phyloP scores from a whole-genome alignment of 2,888 invertebrate species.

The Nomada ferruginata region DNA sequence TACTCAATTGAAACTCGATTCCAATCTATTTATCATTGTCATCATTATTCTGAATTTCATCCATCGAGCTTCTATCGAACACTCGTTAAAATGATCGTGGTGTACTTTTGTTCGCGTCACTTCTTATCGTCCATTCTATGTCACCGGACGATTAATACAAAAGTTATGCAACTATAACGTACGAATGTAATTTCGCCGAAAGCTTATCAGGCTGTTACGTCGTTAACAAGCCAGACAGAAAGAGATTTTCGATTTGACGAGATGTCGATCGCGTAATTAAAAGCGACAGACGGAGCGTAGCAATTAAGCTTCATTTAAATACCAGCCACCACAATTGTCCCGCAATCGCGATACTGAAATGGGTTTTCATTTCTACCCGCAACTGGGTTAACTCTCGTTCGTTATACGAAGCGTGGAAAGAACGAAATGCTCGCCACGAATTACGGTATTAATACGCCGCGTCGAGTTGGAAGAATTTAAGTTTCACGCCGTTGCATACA shows the following conservation, averaged over 20 bases:
- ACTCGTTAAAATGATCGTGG: too few species aligned
- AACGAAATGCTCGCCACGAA: not conserved
- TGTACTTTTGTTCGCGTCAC: too few species aligned
- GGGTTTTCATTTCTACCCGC: conserved; percentile 1
- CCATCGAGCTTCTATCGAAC: too few species aligned
- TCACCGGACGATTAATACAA: too few species aligned
- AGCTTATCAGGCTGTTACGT: not conserved
- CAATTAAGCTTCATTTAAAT: conserved; percentile 32
- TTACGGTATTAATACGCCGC: not conserved
- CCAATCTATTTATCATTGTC: too few species aligned
- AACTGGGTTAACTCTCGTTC: conserved; percentile 43
- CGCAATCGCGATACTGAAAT: conserved; percentile 16
- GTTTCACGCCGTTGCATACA: conserved; percentile 18
- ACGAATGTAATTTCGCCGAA: too few species aligned
- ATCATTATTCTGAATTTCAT: too few species aligned
- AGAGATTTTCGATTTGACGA: conserved; percentile 2
- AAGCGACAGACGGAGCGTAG: not conserved
- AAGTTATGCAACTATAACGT: too few species aligned
- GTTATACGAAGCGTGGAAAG: not conserved
- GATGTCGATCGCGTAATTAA: conserved; percentile 10
- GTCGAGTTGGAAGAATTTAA: conserved; percentile 27
- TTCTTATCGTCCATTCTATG: too few species aligned
- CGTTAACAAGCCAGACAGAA: not conserved
- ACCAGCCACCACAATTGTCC: conserved; percentile 16
- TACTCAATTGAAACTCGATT: too few species aligned